Conservation (phyloP, 2,113 vertebrate species). For the Clarias magur region DNA sequence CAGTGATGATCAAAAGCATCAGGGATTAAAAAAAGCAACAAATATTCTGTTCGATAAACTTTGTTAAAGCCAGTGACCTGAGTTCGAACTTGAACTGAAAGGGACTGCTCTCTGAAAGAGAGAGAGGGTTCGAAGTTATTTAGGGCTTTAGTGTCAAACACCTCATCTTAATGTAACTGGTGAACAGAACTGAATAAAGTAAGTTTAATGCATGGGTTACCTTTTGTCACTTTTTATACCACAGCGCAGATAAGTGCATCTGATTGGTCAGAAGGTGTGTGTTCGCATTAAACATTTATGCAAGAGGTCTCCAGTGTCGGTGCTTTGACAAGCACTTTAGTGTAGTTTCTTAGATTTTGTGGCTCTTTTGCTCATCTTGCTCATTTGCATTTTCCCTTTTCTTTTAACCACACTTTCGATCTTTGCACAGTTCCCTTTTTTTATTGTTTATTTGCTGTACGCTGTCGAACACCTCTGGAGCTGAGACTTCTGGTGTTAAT, state of each 20-base stretch:
- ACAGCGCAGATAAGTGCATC: background rate
- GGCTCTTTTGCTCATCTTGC: background rate
- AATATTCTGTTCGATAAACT: background rate
- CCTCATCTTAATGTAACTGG: background rate
- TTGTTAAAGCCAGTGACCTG: background rate
- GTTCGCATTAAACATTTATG: background rate
- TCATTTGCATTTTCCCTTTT: background rate
- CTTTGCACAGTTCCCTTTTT: background rate
- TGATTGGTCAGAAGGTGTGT: background rate
- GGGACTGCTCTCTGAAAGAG: background rate
- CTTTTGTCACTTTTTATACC: background rate
- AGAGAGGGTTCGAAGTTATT: background rate
- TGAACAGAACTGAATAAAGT: no score
- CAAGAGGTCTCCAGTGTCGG: no score
- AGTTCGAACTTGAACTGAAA: background rate
- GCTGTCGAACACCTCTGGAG: background rate
- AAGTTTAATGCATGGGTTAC: no score
- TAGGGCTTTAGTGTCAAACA: background rate
- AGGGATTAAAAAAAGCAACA: background rate
- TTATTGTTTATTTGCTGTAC: background rate
- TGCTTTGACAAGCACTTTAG: background rate
- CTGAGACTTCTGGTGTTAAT: background rate
- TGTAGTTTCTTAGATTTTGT: background rate
- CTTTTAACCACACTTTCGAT: background rate
- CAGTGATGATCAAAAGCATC: background rate